Conservation (phyloP, 2,888 invertebrate species). For the Aelia acuminata region DNA sequence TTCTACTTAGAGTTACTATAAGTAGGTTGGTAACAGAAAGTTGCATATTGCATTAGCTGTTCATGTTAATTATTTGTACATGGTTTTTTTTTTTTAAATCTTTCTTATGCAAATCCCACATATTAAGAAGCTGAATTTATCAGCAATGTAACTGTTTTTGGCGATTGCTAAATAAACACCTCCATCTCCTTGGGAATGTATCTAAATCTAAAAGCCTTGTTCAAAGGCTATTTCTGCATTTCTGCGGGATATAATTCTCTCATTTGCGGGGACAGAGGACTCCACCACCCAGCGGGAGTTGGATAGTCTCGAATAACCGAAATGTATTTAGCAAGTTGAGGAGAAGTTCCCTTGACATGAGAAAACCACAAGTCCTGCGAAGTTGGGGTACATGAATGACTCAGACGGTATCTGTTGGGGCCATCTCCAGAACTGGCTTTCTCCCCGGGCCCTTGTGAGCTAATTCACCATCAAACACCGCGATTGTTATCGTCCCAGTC, state of each 20-base stretch:
- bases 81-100: neutral
- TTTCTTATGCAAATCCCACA: neutral
- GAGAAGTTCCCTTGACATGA: neutral
- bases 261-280: neutral
- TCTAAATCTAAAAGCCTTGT: neutral
- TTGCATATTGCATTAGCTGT: no score
- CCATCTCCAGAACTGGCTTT: slow-evolving; percentile 16
- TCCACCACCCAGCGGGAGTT: neutral
- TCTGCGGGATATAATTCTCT: neutral
- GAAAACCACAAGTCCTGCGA: slow-evolving; percentile 9
- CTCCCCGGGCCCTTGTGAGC: neutral
- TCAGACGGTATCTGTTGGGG: slow-evolving; percentile 44
- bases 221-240: neutral
- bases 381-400: slow-evolving; percentile 36
- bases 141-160: no score
- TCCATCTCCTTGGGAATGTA: neutral
- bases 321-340: slow-evolving; percentile 36
- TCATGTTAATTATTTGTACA: no score
- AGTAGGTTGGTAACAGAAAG: no score
- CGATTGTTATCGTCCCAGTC: neutral
- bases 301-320: neutral
- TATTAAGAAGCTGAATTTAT: neutral
- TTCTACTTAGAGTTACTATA: no score
- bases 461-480: neutral
- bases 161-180: neutral